Percentiles rank a stretch among this genome's conserved stretches.
phyloP scores from a whole-genome alignment of 2,113 vertebrate genomes.

The Indri indri region DNA sequence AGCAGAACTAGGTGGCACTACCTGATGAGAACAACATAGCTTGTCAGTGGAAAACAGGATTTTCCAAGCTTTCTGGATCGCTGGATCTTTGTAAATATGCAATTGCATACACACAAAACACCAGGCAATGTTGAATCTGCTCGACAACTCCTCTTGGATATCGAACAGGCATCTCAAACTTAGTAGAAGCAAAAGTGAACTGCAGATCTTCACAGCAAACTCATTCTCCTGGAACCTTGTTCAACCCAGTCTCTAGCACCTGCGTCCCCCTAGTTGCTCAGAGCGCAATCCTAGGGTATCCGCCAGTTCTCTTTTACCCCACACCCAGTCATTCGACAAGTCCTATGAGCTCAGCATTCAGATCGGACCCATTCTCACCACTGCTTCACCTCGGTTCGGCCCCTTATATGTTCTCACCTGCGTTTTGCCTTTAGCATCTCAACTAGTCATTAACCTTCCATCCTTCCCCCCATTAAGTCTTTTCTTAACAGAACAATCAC shows the following conservation, averaged over 20 bases:
- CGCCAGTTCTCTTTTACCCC: neutral
- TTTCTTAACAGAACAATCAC: neutral
- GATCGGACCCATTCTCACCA: neutral
- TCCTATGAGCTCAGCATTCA: neutral
- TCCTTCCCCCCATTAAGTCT: neutral
- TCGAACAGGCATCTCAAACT: neutral
- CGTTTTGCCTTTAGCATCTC: neutral
- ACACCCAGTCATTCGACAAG: neutral
- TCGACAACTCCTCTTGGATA: neutral
- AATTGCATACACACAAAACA: neutral
- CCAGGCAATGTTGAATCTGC: neutral
- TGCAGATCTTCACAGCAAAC: neutral
- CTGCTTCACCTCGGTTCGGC: neutral
- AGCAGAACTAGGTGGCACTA: neutral
- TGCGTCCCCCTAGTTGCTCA: rapidly evolving
- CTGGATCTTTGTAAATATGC: neutral
- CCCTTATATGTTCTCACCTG: neutral
- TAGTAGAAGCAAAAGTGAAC: neutral
- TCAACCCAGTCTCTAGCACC: neutral
- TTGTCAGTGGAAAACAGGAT: neutral
- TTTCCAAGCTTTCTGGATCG: neutral
- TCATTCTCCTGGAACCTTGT: neutral
- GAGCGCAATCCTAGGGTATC: neutral
- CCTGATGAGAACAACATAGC: neutral
- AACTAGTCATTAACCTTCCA: neutral